Base-by-base conservation (phyloP, 2,888 invertebrate genomes). In the Sminthurinus aureus region DNA sequence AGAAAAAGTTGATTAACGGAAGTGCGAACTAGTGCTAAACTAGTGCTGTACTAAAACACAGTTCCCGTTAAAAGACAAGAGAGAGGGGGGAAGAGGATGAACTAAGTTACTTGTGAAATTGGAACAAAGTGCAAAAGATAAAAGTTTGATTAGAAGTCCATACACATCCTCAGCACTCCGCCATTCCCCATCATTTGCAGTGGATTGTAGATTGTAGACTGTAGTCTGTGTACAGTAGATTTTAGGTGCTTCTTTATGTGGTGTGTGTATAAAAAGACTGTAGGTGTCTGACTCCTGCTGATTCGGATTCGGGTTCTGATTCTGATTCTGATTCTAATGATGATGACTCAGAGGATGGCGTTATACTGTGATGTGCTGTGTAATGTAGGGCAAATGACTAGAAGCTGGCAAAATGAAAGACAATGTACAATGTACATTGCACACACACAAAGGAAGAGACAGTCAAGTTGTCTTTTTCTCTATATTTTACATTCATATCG, bases 1-100 rank as follows among this genome's bases (percentile, higher is more conserved):
- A 76, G 52, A 50, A 58, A n/a, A 76, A 76, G 76, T 76, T 76
- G 58, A 76, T 76, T 20, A 76, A 52, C 52, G 76, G 52, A 76
- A 52, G 50, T 76, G n/a, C 24, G 1, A 76, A 76, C 51, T 76
- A 52, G n/a, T n/a, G n/a, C n/a, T n/a, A 76, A 52, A 18, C 76
- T 52, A 58, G 18, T 76, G 26, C 73, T 50, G 50, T n/a, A n/a
- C 50, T 75, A 20, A 67, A 20, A 20, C n/a, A 11, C 67, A 67
- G n/a, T n/a, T 20, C 67, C n/a, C 67, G 6, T 20, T n/a, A 20
- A 67, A 18, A 18, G n/a, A 64, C 13, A 20, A n/a, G n/a, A 20
- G 8, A 22, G 22, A 12, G 22, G n/a, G 20, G 8, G 64, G 9
- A 64, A 64, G 15, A 15, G 15, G 15, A n/a, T 18, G 64, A 18